Evolutionary conservation across 1,140 invertebrate genomes (phyloP).

Genomic region (Rhyzopertha dominica): DNA sequence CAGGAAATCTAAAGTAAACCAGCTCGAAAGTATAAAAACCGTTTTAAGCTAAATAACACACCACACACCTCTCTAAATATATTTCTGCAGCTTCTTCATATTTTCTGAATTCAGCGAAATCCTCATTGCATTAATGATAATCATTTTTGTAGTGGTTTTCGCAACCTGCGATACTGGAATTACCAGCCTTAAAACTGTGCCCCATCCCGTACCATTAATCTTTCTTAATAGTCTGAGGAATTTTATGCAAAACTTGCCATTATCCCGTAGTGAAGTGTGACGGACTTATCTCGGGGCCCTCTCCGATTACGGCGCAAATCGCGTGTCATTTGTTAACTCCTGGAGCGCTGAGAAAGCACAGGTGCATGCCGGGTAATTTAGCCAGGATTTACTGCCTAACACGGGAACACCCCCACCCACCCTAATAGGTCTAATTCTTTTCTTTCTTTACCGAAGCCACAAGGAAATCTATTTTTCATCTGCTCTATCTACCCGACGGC

Average conservation of each 20-base stretch:
- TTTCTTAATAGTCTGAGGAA: constrained; percentile 37
- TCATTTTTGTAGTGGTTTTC: too few species aligned
- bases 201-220: constrained; percentile 39
- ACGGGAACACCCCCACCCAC: too few species aligned
- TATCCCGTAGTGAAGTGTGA: constrained; percentile 22
- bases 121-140: constrained; percentile 3
- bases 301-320: constrained; percentile 44
- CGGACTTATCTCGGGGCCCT: constrained; percentile 39
- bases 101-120: not conserved
- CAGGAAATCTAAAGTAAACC: not conserved
- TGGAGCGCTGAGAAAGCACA: constrained; percentile 37
- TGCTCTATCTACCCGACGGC: too few species aligned
- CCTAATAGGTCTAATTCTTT: too few species aligned
- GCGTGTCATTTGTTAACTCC: constrained; percentile 42
- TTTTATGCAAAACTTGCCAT: constrained; percentile 43
- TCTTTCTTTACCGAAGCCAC: too few species aligned
- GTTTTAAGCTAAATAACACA: not conserved
- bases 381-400: constrained; percentile 38
- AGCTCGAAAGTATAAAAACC: not conserved
- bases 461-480: too few species aligned
- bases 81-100: not conserved
- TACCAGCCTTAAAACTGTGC: constrained; percentile 34
- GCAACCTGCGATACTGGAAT: constrained; percentile 30
- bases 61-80: too few species aligned
- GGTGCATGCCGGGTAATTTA: constrained; percentile 38